Base-by-base conservation (phyloP, 37 sponge, comb jelly and placozoan genomes). In the Halichondria panicea region DNA sequence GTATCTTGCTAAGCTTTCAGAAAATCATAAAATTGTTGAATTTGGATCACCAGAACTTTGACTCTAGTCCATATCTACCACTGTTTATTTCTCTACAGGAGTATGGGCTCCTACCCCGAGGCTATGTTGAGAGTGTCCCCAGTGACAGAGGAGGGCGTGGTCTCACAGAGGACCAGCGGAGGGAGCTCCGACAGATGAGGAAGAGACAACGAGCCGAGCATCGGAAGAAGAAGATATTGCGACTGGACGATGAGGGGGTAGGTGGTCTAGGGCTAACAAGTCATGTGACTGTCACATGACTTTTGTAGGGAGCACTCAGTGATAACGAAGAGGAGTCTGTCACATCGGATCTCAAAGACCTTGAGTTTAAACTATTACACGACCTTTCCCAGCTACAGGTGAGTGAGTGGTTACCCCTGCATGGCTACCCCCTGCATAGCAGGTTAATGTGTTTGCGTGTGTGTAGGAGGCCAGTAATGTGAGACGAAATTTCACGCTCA, bases 311-410 rank as follows among this genome's bases (percentile, higher is more conserved):
- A 22, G 91, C 87, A 4, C 45, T 56, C n/a, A 91, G 82, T 82
- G 86, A 81, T 21, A 41, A 46, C 30, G 92, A 79, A 9, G 89
- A 85, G 19, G 84, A 74, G 28, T 64, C 72, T 18, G 66, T 39
- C 3, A 46, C 66, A 11, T 32, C 76, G 22, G 94, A 90, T 25
- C 66, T 94, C 34, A 80, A 74, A 42, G 87, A 94, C 67, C 68
- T 89, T 37, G 94, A 94, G 66, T 94, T 94, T 77, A 89, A 89
- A 43, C 84, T 94, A 31, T 60, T 81, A 15, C 91, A 94, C 56
- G 77, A 93, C 79, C 73, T 93, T 0, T 25, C 69, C 56, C 77
- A 87, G 36, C 62, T 90, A 7, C 94, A 94, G 79, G 93, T 87
- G 50, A 66, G 31, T 36, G 9, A 3, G 11, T 48, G 15, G 8